Evolutionary conservation across 2,113 vertebrate species (phyloP), one percentile per base, ranked within the genome.

Genomic region (Archilochus colubris): DNA sequence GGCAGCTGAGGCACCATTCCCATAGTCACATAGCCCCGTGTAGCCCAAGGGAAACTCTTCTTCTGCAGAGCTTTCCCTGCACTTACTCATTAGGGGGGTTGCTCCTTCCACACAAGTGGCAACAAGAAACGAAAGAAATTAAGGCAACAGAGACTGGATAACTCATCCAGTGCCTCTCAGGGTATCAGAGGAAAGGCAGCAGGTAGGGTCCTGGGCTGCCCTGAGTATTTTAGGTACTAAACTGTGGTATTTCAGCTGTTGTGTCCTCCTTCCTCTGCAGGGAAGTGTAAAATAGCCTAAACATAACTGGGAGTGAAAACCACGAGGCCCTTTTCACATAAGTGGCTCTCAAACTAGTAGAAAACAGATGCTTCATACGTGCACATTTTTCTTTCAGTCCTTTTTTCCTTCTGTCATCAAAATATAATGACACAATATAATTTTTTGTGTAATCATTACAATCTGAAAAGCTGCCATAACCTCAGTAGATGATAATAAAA

Each of bases 71-170:
- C 20, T 69, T 78, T 77, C 7, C 1, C 23, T 30, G 2, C 2
- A 2, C 14, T 31, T 38, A 12, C 38, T 51, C 25, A 0, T 3
- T 23, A 0, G 23, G 22, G 20, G n/a, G 4, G 2, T 40, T 43
- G 12, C 10, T 58, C 19, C 74, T 81, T 23, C 57, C 25, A 0
- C 36, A 14, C 6, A n/a, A 21, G 5, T 23, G 5, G n/a, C 33
- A 16, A 10, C 10, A n/a, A 10, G 27, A 31, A 9, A 43, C 80
- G 24, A 15, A 16, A 5, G 23, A 36, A 40, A 38, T 10, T 27
- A 44, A n/a, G 38, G 19, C 33, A 10, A 40, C 48, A 55, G 66
- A 30, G 69, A 1, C 3, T 7, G 33, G 43, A 21, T 21, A 10
- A 36, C 33, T 51, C 33, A 9, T 36, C 36, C 51, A 28, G 0